A percentile compares a stretch with the other conserved stretches of the same genome.
Evolutionary conservation across 2,888 invertebrate genomes (phyloP).

Genomic region (Leptura quadrifasciata): DNA sequence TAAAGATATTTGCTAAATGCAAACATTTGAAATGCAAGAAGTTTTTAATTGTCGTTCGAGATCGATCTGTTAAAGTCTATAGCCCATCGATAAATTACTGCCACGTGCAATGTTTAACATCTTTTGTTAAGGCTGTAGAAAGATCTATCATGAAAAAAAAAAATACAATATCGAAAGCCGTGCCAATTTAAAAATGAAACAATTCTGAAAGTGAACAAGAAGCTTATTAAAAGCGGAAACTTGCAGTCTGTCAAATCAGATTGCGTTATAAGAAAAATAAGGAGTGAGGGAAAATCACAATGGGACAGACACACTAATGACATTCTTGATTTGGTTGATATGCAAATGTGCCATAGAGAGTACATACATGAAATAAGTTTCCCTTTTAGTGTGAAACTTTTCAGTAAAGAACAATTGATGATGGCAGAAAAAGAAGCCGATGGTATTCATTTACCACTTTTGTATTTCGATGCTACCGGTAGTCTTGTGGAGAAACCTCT

Average conservation of each 20-base stretch:
- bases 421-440: neutral
- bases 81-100: slow-evolving; percentile 27
- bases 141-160: slow-evolving; percentile 20
- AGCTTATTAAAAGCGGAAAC: slow-evolving; percentile 26
- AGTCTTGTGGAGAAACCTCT: neutral
- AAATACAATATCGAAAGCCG: slow-evolving; percentile 16
- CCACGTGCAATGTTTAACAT: slow-evolving; percentile 24
- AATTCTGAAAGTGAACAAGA: neutral
- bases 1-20: slow-evolving; percentile 33
- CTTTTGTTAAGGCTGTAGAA: slow-evolving; percentile 35
- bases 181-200: slow-evolving; percentile 37
- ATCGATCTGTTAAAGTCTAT: slow-evolving; percentile 11
- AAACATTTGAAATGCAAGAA: slow-evolving; percentile 41
- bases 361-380: slow-evolving; percentile 50
- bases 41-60: slow-evolving; percentile 26
- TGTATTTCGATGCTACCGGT: slow-evolving; percentile 5
- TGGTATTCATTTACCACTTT: neutral
- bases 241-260: slow-evolving; percentile 48
- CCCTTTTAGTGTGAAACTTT: slow-evolving; percentile 53
- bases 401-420: slow-evolving; percentile 50
- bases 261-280: slow-evolving; percentile 45
- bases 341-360: slow-evolving; percentile 49
- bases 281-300: slow-evolving; percentile 43
- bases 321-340: slow-evolving; percentile 44
- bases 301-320: slow-evolving; percentile 45